phyloP scores from a whole-genome alignment of 2,888 invertebrate species.

The Limnephilus auricula region DNA sequence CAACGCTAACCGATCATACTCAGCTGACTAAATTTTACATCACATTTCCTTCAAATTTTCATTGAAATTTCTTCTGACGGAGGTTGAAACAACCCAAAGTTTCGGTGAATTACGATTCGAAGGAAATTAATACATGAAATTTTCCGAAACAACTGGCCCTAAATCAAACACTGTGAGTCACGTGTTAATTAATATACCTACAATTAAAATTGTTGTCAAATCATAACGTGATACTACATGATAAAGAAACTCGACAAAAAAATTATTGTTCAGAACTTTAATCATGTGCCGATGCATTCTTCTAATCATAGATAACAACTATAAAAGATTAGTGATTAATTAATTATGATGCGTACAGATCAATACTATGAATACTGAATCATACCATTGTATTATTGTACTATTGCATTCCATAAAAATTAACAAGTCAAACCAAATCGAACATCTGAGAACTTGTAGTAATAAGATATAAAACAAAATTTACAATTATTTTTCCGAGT shows the following conservation, averaged over 20 bases:
- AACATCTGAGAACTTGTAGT: not conserved
- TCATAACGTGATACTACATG: not conserved
- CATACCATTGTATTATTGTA: not conserved
- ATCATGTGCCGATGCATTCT: slow-evolving; percentile 2
- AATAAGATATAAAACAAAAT: not conserved
- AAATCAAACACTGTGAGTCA: not conserved
- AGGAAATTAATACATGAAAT: too few species aligned
- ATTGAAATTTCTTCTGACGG: too few species aligned
- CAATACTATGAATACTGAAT: not conserved
- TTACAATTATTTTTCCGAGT: not conserved
- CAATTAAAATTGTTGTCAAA: not conserved
- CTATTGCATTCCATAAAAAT: not conserved
- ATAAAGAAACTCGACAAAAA: not conserved
- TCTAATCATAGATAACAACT: slow-evolving; percentile 2
- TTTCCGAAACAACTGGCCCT: too few species aligned
- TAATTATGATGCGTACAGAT: not conserved
- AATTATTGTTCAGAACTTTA: not conserved
- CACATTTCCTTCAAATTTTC: too few species aligned
- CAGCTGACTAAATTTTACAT: too few species aligned
- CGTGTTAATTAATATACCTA: not conserved
- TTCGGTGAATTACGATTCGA: too few species aligned
- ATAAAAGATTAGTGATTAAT: not conserved
- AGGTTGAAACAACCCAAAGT: too few species aligned
- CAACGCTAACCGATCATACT: too few species aligned
- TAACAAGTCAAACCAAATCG: not conserved